Percentiles rank a stretch among this genome's conserved stretches.
Evolutionary conservation across 2,888 invertebrate genomes (phyloP).

Genomic region (Spicauda simplicius): DNA sequence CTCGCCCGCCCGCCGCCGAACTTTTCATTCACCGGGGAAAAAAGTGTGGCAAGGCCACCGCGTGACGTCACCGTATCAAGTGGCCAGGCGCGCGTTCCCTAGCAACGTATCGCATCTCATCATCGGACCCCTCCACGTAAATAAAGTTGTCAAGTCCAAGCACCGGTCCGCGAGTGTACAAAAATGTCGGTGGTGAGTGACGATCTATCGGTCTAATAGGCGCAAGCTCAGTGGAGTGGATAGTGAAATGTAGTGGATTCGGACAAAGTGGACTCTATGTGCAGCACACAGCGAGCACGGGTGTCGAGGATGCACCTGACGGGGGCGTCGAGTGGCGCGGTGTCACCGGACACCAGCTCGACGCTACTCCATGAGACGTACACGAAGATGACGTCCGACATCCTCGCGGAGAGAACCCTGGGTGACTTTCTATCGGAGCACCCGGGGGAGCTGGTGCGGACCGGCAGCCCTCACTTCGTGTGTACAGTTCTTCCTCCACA

Average conservation of each 20-base stretch:
- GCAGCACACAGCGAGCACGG: conserved; percentile 80
- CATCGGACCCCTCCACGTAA: conserved; percentile 41
- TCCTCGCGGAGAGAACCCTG: conserved; percentile 93
- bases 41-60: conserved; percentile 85
- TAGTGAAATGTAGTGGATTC: conserved; percentile 68
- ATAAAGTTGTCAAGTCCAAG: conserved; percentile 34
- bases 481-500: conserved; percentile 98
- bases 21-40: conserved; percentile 87
- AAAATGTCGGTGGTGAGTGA: conserved; percentile 57
- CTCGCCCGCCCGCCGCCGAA: conserved; percentile 82
- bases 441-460: conserved; percentile 96
- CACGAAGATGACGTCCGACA: conserved; percentile 95
- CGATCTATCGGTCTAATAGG: conserved; percentile 56
- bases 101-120: conserved; percentile 68
- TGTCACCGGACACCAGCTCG: conserved; percentile 89
- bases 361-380: conserved; percentile 91
- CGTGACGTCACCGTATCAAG: conserved; percentile 83
- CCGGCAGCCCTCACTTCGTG: conserved; percentile 96
- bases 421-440: conserved; percentile 95
- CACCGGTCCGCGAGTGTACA: conserved; percentile 43
- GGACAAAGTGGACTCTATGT: conserved; percentile 70
- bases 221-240: conserved; percentile 56
- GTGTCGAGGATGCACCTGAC: conserved; percentile 83
- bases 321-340: conserved; percentile 82
- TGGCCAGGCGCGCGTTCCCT: conserved; percentile 80